phyloP scores from a whole-genome alignment of 2,888 invertebrate species.

The Pyrrhopygopsis socrates region DNA sequence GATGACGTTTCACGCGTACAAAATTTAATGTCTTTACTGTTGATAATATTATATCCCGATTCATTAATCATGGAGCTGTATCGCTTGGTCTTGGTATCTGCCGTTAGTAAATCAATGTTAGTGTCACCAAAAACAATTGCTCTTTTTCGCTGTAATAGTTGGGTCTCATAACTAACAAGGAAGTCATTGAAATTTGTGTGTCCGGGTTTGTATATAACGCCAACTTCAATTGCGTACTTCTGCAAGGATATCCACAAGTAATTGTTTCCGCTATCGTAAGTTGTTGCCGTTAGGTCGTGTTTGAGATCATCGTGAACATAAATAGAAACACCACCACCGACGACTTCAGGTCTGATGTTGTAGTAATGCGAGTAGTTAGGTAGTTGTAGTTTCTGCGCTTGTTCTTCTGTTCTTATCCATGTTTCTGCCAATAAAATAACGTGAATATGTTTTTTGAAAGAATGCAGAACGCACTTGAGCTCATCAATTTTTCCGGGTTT shows the following conservation, averaged over 20 bases:
- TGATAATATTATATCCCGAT: slow-evolving; percentile 30
- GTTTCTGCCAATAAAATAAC: background rate
- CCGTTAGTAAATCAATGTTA: slow-evolving; percentile 69
- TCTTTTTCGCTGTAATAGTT: slow-evolving; percentile 44
- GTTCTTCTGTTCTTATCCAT: background rate
- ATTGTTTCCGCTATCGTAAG: background rate
- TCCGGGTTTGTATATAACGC: slow-evolving; percentile 20
- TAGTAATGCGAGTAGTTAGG: background rate
- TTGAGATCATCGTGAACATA: slow-evolving; percentile 37
- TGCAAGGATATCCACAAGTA: background rate
- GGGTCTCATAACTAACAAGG: background rate
- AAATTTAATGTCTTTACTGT: slow-evolving; percentile 17
- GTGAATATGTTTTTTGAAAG: slow-evolving; percentile 54
- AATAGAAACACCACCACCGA: slow-evolving; percentile 38
- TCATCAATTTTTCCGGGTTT: slow-evolving; percentile 51
- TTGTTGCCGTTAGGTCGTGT: slow-evolving; percentile 26
- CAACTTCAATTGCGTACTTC: slow-evolving; percentile 9
- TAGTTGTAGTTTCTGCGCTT: background rate
- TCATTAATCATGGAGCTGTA: slow-evolving; percentile 35
- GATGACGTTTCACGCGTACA: slow-evolving; percentile 32
- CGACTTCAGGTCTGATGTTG: slow-evolving; percentile 29
- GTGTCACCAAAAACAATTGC: slow-evolving; percentile 77
- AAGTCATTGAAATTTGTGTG: background rate
- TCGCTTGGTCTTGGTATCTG: slow-evolving; percentile 22
- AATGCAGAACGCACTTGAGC: slow-evolving; percentile 68